Base-by-base conservation (phyloP, 2,797 vertebrate genomes). In the Choloepus didactylus region DNA sequence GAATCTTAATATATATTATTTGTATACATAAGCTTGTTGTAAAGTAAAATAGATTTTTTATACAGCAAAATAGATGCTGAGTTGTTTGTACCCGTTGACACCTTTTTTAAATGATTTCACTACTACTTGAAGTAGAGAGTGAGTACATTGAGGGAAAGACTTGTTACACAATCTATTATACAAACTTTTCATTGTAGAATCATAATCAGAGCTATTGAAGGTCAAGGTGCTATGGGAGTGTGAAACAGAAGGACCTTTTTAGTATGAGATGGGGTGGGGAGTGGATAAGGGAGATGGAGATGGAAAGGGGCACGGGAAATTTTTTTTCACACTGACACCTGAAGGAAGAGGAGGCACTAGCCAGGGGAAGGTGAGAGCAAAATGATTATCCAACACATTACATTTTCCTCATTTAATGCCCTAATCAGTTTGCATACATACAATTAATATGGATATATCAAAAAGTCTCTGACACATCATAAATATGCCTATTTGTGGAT, bases 11-110 rank as follows among this genome's bases (percentile, higher is more conserved):
- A 56, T 64, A 31, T 49, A 66, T 16, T 51, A 60, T 12, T 73
- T 18, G n/a, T 72, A 38, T 46, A 86, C 46, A 67, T n/a, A 62
- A 29, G n/a, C 67, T 89, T 89, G 80, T 56, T 88, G 6, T 93
- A 95, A 44, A 76, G 29, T 64, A 93, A 88, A 76, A 60, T 16
- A 18, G 91, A 27, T 4, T 44, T 87, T 94, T 64, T 66, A 89
- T 14, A 75, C 0, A 93, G 67, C 25, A 92, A 93, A 93, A 91
- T 44, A 79, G 54, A 73, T 35, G 67, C 38, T 73, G 29, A 54
- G 29, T 79, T 75, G 9, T 75, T 59, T 69, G 3, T 29, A 60
- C 31, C 91, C 19, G 81, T 84, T 62, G 84, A 87, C 0, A 25
- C 1, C 2, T 38, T 79, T 87, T 92, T 76, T 44, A 69, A 70